Evolutionary conservation across 2,888 invertebrate species (phyloP), one percentile per base, ranked within the genome.

Genomic region (Hanleya hanleyi): DNA sequence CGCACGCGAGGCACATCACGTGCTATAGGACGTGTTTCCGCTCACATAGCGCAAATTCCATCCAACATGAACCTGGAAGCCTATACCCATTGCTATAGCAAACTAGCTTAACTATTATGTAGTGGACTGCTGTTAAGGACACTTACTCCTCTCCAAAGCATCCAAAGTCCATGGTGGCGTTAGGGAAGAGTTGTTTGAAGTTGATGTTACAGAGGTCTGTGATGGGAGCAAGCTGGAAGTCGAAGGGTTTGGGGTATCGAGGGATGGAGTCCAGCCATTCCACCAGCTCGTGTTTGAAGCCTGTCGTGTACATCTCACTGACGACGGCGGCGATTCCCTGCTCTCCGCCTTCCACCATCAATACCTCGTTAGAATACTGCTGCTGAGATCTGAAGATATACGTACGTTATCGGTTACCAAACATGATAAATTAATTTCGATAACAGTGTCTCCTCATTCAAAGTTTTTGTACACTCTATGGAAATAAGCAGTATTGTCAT

Each of bases 261-360:
- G 69, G 71, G 49, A 75, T 73, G 12, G 71, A 73, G 15, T 64
- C 68, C 38, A 75, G 33, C 75, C 75, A 75, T 38, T 73, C 47
- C 15, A 51, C n/a, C 22, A 72, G 61, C n/a, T 68, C 47, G 26
- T 57, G 37, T 47, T 69, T 69, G 33, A 69, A 69, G 12, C 69
- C 69, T 1, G 75, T 71, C 5, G 71, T 73, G 22, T 75, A 68
- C 47, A 75, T 37, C 29, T 72, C 38, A 32, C 68, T 72, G 32
- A 75, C 50, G 26, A 72, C 62, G 4, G 70, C 69, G 9, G 75
- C 75, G 5, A 75, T 74, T 15, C 64, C 68, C 5, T 68, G 71
- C 15, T 67, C 64, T 22, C 75, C 75, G 22, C 75, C 75, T 65
- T 75, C 74, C 15, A 71, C 68, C 62, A 67, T 64, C 29, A 75